These are phyloP conservation scores for Mobula birostris DNA, from an alignment of 2,113 vertebrate species.

Conservation along the genomic window DNA sequence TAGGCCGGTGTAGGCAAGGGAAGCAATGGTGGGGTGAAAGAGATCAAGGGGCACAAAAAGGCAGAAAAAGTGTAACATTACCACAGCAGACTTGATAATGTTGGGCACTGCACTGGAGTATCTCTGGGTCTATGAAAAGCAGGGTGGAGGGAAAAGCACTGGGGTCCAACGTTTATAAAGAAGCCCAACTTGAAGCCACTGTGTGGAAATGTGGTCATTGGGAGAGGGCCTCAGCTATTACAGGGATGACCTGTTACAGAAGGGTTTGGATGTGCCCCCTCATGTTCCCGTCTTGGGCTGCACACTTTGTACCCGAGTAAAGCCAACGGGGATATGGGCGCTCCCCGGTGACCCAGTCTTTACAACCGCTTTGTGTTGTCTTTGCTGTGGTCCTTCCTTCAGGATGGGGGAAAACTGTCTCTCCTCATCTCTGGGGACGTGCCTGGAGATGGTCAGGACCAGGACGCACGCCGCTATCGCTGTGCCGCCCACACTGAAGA, in stretches of 20 bases:
- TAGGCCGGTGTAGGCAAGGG: too few species aligned
- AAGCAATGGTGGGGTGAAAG: too few species aligned
- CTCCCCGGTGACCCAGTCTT: neutral
- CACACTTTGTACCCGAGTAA: constrained; percentile 41
- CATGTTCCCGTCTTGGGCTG: constrained; percentile 47
- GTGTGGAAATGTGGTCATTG: neutral
- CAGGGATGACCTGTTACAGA: neutral
- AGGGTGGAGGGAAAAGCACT: neutral
- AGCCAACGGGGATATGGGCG: constrained; percentile 37
- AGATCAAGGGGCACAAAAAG: too few species aligned
- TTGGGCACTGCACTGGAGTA: neutral
- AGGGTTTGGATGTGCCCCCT: constrained; percentile 31
- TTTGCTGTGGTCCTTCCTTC: neutral
- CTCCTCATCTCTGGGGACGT: constrained; percentile 35
- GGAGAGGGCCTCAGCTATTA: neutral
- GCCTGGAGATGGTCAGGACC: constrained; percentile 31
- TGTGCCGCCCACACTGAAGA: constrained; percentile 41
- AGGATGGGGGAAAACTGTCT: constrained; percentile 44
- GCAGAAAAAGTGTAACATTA: too few species aligned
- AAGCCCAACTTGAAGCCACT: neutral
- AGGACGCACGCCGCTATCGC: constrained; percentile 46
- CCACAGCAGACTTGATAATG: too few species aligned
- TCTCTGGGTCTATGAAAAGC: neutral
- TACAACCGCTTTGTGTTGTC: neutral
- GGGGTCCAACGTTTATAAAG: neutral